These are phyloP conservation scores for Pseudococcus viburni DNA, from an alignment of 2,888 invertebrate species.

Conservation along the genomic window DNA sequence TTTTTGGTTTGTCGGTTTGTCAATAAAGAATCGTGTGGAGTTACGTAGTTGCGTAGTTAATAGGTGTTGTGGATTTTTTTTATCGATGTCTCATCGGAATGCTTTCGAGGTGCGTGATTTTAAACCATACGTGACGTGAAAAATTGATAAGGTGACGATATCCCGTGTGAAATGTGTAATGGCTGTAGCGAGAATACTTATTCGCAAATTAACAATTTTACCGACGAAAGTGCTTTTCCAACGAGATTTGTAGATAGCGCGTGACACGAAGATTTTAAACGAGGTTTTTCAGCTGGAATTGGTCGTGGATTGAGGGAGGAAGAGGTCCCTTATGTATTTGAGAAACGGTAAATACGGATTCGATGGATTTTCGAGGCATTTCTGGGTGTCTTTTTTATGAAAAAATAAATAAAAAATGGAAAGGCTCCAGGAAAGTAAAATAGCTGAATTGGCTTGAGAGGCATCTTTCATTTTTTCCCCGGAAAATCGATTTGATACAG, in stretches of 20 bases:
- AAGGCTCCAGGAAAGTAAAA: too few relatives aligned
- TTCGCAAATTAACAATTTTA: constrained; percentile 1
- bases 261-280: background rate
- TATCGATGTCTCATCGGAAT: background rate
- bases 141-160: constrained; percentile 22
- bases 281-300: too few relatives aligned
- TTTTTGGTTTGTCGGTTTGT: background rate
- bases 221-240: background rate
- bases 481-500: too few relatives aligned
- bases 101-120: constrained; percentile 2
- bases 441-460: too few relatives aligned
- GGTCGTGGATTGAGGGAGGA: too few relatives aligned
- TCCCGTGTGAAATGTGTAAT: background rate
- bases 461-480: too few relatives aligned
- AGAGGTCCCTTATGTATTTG: too few relatives aligned
- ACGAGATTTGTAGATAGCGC: background rate
- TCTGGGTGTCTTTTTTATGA: too few relatives aligned
- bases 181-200: constrained; percentile 4
- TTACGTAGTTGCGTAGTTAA: too few relatives aligned
- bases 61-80: background rate
- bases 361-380: too few relatives aligned
- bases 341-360: too few relatives aligned
- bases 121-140: background rate
- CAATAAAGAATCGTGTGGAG: background rate
- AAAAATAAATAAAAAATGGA: too few relatives aligned